These are phyloP conservation scores for Akabosia matsudoensis DNA, from an alignment of 1,140 invertebrate species.

Conservation along the genomic window DNA sequence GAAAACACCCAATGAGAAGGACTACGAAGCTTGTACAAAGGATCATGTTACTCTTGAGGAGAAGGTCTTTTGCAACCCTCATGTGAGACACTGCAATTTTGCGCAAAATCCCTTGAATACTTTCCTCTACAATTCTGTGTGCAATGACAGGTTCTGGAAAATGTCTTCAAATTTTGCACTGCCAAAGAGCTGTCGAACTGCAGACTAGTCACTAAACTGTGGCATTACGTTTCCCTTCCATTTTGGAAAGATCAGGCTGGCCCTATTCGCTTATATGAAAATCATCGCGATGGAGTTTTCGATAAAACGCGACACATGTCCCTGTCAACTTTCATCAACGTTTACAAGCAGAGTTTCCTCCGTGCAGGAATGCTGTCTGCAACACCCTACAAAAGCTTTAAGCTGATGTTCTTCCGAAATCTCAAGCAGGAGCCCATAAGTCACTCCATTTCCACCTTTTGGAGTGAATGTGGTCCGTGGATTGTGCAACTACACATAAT, in stretches of 20 bases:
- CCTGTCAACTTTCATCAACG: not conserved
- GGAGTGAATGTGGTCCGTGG: not conserved
- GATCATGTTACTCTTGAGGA: no score
- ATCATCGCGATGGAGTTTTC: not conserved
- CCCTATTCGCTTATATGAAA: not conserved
- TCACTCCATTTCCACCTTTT: not conserved
- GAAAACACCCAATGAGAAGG: no score
- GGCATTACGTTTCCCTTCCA: not conserved
- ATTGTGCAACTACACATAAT: not conserved
- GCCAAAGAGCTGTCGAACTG: not conserved
- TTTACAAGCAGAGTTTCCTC: not conserved
- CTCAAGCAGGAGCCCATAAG: not conserved
- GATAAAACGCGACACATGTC: not conserved
- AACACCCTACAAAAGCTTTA: not conserved
- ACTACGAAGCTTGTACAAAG: no score
- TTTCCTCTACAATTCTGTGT: no score
- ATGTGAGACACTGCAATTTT: no score
- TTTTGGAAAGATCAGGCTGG: not conserved
- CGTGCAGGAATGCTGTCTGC: not conserved
- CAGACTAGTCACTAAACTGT: not conserved
- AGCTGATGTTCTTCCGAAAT: not conserved
- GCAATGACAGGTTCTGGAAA: not conserved
- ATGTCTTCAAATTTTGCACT: not conserved
- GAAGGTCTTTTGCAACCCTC: no score
- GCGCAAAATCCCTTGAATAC: no score